Evolutionary conservation across 2,888 invertebrate genomes (phyloP).

Genomic region (Lymantria monacha): DNA sequence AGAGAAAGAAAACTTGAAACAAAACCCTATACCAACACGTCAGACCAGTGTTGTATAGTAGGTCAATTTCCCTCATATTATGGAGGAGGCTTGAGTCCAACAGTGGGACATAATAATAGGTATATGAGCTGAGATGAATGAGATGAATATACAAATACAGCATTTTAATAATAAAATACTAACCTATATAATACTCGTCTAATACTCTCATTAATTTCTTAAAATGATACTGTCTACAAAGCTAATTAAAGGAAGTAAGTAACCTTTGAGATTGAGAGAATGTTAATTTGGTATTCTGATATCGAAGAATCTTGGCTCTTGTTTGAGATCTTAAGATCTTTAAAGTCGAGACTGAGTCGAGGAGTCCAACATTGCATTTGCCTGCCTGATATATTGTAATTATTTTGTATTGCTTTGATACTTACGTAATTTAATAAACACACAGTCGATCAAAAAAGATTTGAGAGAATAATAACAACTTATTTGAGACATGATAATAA

Average conservation of each 20-base stretch:
- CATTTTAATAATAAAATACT: too few relatives aligned
- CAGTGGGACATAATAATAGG: too few relatives aligned
- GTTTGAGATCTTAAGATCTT: conserved; percentile 39
- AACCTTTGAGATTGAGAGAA: conserved; percentile 38
- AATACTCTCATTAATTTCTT: conserved; percentile 28
- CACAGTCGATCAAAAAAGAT: too few relatives aligned
- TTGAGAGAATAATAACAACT: too few relatives aligned
- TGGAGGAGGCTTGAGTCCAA: too few relatives aligned
- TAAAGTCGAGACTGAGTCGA: conserved; percentile 45
- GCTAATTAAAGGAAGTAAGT: conserved; percentile 30
- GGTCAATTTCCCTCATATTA: too few relatives aligned
- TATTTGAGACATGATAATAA: too few relatives aligned
- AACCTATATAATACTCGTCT: conserved; percentile 1
- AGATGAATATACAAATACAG: too few relatives aligned
- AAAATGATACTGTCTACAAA: conserved; percentile 24
- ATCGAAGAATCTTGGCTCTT: conserved; percentile 47
- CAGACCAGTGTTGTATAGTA: too few relatives aligned
- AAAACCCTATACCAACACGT: too few relatives aligned
- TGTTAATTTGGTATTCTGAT: conserved; percentile 40
- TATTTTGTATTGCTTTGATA: conserved; percentile 6
- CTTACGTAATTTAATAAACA: conserved; percentile 17
- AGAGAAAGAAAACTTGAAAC: too few relatives aligned
- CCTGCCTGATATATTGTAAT: conserved; percentile 47
- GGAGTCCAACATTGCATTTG: conserved; percentile 30
- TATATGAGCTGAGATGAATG: too few relatives aligned